Conservation (phyloP, 2,888 invertebrate genomes). For the Bhutanitis thaidina region DNA sequence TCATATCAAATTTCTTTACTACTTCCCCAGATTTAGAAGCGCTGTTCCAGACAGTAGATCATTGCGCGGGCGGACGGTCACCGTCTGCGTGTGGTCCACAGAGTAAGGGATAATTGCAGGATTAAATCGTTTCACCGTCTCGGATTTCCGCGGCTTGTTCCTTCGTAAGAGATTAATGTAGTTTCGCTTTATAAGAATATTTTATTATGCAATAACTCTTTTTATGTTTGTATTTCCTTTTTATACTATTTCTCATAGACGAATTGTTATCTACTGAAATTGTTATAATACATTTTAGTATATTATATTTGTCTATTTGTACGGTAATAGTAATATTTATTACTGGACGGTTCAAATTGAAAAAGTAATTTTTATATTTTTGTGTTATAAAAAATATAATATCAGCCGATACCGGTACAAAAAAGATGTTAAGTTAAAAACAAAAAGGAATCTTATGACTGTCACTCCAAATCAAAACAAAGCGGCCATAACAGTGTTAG, state of each 20-base stretch:
- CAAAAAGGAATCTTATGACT: too few species aligned
- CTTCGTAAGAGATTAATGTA: neutral
- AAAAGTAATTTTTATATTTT: too few species aligned
- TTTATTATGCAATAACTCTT: neutral
- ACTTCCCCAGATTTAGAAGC: constrained; percentile 11
- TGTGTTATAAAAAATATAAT: too few species aligned
- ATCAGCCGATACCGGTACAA: too few species aligned
- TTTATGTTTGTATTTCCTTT: neutral
- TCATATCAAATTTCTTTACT: too few species aligned
- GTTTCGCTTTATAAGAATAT: neutral
- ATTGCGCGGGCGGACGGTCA: constrained; percentile 36
- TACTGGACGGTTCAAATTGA: too few species aligned
- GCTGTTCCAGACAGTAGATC: constrained; percentile 28
- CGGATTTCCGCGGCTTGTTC: constrained; percentile 11
- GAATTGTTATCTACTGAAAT: too few species aligned
- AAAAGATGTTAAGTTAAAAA: too few species aligned
- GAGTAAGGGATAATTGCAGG: constrained; percentile 18
- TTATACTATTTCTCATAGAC: neutral
- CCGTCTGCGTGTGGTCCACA: constrained; percentile 35
- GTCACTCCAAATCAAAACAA: constrained; percentile 10
- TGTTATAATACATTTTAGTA: too few species aligned
- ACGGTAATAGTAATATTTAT: too few species aligned
- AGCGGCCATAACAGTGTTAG: neutral
- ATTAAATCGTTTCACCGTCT: constrained; percentile 23
- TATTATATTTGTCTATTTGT: too few species aligned